phyloP scores from a whole-genome alignment of 35 echinoderm and acorn worm species.

The Apostichopus japonicus region DNA sequence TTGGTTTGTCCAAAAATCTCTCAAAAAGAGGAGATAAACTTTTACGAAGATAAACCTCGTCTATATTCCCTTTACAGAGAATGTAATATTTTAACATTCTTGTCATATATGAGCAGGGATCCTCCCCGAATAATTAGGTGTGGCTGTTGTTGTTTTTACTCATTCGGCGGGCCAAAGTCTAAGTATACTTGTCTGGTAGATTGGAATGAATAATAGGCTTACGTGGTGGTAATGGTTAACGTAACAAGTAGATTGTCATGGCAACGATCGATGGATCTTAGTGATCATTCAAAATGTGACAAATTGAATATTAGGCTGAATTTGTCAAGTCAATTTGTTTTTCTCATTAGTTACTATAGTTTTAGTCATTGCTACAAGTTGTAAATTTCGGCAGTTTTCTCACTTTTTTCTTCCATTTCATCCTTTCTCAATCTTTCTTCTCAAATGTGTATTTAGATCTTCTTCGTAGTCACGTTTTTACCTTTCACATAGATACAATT shows the following conservation, averaged over 20 bases:
- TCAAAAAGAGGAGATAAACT: no score
- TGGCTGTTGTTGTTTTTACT: no score
- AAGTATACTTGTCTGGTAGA: no score
- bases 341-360: neutral
- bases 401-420: neutral
- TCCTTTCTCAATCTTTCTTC: neutral
- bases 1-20: no score
- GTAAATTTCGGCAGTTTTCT: conserved; percentile 42
- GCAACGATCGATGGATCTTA: neutral
- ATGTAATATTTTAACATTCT: no score
- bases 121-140: no score
- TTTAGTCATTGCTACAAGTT: conserved; percentile 16
- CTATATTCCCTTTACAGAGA: no score
- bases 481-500: neutral
- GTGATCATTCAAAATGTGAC: neutral
- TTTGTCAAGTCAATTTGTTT: no score
- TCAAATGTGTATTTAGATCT: neutral
- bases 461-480: neutral
- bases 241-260: neutral
- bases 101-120: no score
- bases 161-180: no score
- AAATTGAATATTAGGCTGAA: neutral
- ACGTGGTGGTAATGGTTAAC: neutral
- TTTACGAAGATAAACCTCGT: no score
- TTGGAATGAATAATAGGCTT: neutral